Evolutionary conservation across 2,888 invertebrate species (phyloP), one percentile per base, ranked within the genome.

Genomic region (Serrognathus titanus): DNA sequence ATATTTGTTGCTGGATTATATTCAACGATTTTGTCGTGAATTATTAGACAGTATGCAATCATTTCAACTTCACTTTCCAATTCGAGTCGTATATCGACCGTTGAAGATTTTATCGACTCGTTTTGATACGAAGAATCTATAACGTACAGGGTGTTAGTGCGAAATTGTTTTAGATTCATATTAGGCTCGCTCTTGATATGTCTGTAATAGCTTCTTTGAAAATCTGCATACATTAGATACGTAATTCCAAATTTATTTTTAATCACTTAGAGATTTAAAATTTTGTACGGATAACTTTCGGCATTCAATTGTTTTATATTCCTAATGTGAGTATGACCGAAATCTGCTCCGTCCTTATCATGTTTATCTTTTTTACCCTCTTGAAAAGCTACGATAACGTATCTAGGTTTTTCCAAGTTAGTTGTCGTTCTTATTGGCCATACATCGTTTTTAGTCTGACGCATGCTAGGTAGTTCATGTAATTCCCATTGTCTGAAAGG

Each of bases 21-120:
- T 51, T 51, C 51, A 9, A 51, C 6, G 8, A 50, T 9, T 8
- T n/a, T 43, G 45, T 57, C 54, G n/a, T 59, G 57, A 7, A 71
- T 55, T 36, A 69, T 66, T 6, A 70, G 48, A 58, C 69, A 67
- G 51, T 68, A 69, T n/a, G 66, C 70, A 12, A 55, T 51, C 11
- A 69, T 69, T 48, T 66, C 57, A 12, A 12, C 47, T 35, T 50
- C 31, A 16, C 64, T 48, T 63, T 69, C 66, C 48, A 69, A 61
- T 24, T 68, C 66, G 8, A 68, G 45, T 49, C 56, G 59, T 10
- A 69, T 58, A 55, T 66, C 65, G 12, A 67, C 63, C 2, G 64
- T 59, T 36, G 63, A 51, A 6, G 60, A 56, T 60, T 69, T 65
- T 13, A 67, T 50, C 1, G 55, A 50, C 58, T 69, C 66, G 24